Evolutionary conservation across 37 sponge, comb jelly and placozoan genomes (phyloP).

Genomic region (Eunapius fragilis): DNA sequence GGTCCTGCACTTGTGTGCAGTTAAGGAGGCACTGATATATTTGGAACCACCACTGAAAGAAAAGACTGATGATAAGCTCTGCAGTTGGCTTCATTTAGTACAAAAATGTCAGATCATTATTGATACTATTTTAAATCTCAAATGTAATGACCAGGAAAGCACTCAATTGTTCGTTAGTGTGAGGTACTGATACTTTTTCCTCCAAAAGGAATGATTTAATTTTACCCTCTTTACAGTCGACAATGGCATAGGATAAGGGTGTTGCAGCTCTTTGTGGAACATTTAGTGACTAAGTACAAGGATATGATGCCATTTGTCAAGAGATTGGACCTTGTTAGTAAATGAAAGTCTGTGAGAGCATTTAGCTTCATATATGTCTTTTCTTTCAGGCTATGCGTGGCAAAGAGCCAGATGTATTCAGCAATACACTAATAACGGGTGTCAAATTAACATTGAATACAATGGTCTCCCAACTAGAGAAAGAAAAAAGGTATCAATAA

Average conservation of each 20-base stretch:
- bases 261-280: slow-evolving; percentile 64
- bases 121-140: slow-evolving; percentile 13
- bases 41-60: not conserved
- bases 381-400: not conserved
- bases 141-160: not conserved
- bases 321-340: not conserved
- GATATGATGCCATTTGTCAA: slow-evolving; percentile 26
- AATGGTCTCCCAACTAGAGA: not conserved
- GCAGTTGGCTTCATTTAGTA: not conserved
- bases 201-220: too few relatives aligned
- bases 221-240: too few relatives aligned
- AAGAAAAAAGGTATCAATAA: not conserved
- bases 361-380: not conserved
- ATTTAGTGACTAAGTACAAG: slow-evolving; percentile 30
- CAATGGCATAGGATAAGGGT: slow-evolving; percentile 63
- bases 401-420: not conserved
- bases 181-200: not conserved
- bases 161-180: not conserved
- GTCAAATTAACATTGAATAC: not conserved
- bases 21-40: not conserved
- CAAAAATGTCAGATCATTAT: slow-evolving; percentile 19
- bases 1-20: not conserved
- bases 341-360: not conserved
- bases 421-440: not conserved
- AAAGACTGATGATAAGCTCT: not conserved